Base-by-base conservation (phyloP, 2,888 invertebrate genomes). In the Priocnemis perturbator region DNA sequence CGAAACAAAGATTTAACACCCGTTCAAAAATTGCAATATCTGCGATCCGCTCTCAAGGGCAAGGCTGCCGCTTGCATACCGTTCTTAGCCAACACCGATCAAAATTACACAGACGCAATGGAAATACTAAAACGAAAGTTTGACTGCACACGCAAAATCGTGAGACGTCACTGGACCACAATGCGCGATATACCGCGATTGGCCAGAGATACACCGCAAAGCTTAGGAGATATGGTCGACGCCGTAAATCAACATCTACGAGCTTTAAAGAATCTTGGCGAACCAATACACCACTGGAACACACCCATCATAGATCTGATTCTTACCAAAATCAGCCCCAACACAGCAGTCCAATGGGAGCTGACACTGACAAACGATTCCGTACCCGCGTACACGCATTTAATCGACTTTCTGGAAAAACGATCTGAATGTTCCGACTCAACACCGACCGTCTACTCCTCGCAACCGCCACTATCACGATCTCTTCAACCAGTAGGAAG, bases 281-380 rank as follows among this genome's bases (percentile, higher is more conserved):
- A 45, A 23, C 2, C 47, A 3, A 44, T 45, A 0, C 3, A 21
- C 1, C 30, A 48, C 0, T 67, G 62, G 67, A 17, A 67, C 15
- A 17, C 17, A 4, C 14, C 57, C 0, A 0, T 59, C 2, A 15
- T 53, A n/a, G 47, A 48, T 1, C 30, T 53, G 1, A 45, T 64
- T 3, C 15, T 55, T 0, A 58, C 64, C 0, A 59, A 64, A 3
- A 45, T 59, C 0, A 64, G 14, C 14, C 23, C 59, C 0, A 19
- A 65, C 19, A 60, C 60, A 3, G 20, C 11, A 0, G 26, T 50
- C 47, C 60, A 47, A 0, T 65, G 65, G 65, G 65, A 65, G 20
- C 9, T 65, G 0, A n/a, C 55, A 0, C 20, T 60, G 2, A 47
- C 14, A 2, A 59, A 65, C 11, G 60, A 65, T 0, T 1, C 0